These are phyloP conservation scores for Spodoptera frugiperda DNA, from an alignment of 1,140 invertebrate species.

Conservation along the genomic window DNA sequence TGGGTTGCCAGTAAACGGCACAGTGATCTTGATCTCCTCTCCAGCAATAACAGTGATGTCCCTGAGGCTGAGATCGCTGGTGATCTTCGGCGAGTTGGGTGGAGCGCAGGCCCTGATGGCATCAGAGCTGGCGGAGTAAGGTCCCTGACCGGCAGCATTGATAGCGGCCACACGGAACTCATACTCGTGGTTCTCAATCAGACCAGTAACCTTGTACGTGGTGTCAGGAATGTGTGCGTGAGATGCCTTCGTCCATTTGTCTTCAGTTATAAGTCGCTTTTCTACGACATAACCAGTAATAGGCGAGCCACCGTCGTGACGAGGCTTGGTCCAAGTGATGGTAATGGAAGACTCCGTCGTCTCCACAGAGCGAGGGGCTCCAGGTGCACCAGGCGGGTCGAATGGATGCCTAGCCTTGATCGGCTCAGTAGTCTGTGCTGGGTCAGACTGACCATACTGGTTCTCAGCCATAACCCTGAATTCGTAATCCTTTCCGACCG, in stretches of 20 bases:
- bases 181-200: slow-evolving; percentile 98
- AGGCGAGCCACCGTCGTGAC: slow-evolving; percentile 96
- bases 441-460: slow-evolving; percentile 97
- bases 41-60: slow-evolving; percentile 98
- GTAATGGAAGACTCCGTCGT: slow-evolving; percentile 98
- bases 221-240: slow-evolving; percentile 94
- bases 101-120: slow-evolving; percentile 95
- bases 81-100: slow-evolving; percentile 96
- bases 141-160: slow-evolving; percentile 98
- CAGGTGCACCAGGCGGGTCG: slow-evolving; percentile 96
- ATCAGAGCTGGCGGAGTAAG: slow-evolving; percentile 96
- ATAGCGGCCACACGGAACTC: slow-evolving; percentile 98
- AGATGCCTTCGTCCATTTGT: slow-evolving; percentile 96
- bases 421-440: slow-evolving; percentile 94
- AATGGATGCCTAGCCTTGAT: slow-evolving; percentile 98
- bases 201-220: slow-evolving; percentile 92
- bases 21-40: slow-evolving; percentile 97
- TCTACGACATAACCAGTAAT: slow-evolving; percentile 97
- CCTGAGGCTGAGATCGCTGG: slow-evolving; percentile 95
- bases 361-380: slow-evolving; percentile 93
- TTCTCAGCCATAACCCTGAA: slow-evolving; percentile 99
- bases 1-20: slow-evolving; percentile 96
- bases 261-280: slow-evolving; percentile 94
- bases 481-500: slow-evolving; percentile 96
- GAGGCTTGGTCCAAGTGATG: slow-evolving; percentile 96